Base-by-base conservation (phyloP, 2,113 vertebrate species). In the Trachemys scripta region DNA sequence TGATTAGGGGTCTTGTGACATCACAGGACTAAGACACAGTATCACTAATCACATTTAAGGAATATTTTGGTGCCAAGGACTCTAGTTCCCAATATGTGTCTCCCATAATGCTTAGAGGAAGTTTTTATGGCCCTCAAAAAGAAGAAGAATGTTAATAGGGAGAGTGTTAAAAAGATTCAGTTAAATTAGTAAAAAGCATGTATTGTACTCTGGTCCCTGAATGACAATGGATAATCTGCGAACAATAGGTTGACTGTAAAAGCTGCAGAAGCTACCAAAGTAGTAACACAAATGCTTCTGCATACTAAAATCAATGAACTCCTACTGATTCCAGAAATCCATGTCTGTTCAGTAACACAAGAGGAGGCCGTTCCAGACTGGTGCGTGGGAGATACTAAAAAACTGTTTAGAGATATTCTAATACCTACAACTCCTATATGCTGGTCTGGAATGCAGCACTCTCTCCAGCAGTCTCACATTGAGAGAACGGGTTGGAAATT, bases 381-480 rank as follows among this genome's bases (percentile, higher is more conserved):
- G 81, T 96, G 96, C 65, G 95, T 97, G 93, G 97, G 97, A 97
- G 94, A 97, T 84, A 85, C 62, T 93, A 47, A 84, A 95, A 89
- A 50, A 91, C 65, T 97, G 53, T 95, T 96, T 96, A 92, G 85
- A 92, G 81, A 92, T 95, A 95, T 51, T 93, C 83, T 94, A 94
- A 87, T 90, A 89, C 45, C 81, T 90, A 81, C 87, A 88, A 11
- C 79, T 95, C 88, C 93, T 90, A 79, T 84, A 57, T 94, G 45
- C 76, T 84, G 84, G 89, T 72, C 85, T 82, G 85, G 56, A 88
- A 78, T 29, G 9, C 84, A 57, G 42, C 38, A 25, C 10, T 76
- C n/a, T 75, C 19, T 45, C 38, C 72, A 45, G 11, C 85, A 92
- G 76, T 93, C 54, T 81, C 51, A 49, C 80, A 65, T n/a, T 82